These are phyloP conservation scores for Monopterus albus DNA, from an alignment of 2,113 vertebrate genomes.

Conservation along the genomic window DNA sequence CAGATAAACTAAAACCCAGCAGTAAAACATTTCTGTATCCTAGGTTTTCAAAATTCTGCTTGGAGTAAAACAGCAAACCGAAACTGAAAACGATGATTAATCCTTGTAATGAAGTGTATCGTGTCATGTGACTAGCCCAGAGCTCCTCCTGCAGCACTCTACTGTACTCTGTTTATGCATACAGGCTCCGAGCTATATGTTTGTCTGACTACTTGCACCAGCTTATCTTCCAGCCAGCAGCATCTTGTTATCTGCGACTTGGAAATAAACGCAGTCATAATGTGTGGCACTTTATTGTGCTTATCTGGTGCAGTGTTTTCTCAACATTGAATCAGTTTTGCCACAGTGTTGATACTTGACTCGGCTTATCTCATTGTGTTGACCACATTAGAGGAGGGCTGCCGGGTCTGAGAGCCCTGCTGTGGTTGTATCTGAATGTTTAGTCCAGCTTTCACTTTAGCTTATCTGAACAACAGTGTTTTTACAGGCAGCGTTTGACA, in stretches of 20 bases:
- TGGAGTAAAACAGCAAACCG: neutral
- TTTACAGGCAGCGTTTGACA: constrained; percentile 75
- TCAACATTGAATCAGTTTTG: constrained; percentile 55
- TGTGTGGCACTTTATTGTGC: constrained; percentile 58
- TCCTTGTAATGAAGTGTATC: constrained; percentile 25
- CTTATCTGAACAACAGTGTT: constrained; percentile 72
- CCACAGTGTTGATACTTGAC: constrained; percentile 53
- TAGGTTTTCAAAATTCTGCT: constrained; percentile 4
- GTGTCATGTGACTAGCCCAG: constrained; percentile 29
- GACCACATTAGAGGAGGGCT: constrained; percentile 43
- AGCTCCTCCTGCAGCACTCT: constrained; percentile 35
- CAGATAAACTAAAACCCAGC: neutral
- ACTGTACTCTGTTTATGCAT: constrained; percentile 30
- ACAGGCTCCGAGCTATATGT: constrained; percentile 29
- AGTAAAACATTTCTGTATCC: neutral
- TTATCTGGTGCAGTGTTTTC: constrained; percentile 65
- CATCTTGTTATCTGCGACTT: constrained; percentile 67
- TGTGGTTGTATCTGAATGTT: constrained; percentile 27
- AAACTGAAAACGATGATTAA: constrained; percentile 8
- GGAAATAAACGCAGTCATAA: constrained; percentile 62
- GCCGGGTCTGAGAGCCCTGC: constrained; percentile 11
- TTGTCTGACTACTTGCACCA: constrained; percentile 40
- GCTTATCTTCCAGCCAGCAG: constrained; percentile 65
- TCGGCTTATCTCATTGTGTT: constrained; percentile 44
- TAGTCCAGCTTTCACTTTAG: constrained; percentile 24